Evolutionary conservation across 2,888 invertebrate genomes (phyloP).

Genomic region (Scaptomyza caliginosa): DNA sequence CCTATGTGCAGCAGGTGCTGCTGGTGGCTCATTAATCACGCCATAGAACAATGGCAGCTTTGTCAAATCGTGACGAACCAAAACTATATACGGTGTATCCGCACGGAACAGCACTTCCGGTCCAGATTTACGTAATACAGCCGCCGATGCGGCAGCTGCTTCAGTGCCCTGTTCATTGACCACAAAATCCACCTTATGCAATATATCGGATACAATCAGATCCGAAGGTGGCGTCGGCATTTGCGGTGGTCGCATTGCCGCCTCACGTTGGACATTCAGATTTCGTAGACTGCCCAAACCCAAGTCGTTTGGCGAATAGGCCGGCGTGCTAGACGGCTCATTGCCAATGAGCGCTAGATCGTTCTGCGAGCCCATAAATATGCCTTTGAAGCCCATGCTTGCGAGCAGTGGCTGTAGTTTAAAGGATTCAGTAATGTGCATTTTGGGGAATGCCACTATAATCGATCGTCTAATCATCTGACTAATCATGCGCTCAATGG

Average conservation of each 20-base stretch:
- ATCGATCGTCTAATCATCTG: slow-evolving; percentile 83
- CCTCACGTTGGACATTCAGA: slow-evolving; percentile 87
- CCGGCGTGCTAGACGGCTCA: background rate
- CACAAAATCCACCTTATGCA: slow-evolving; percentile 87
- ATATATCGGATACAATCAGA: slow-evolving; percentile 86
- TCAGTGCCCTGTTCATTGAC: slow-evolving; percentile 88
- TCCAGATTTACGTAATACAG: slow-evolving; percentile 86
- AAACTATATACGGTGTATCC: slow-evolving; percentile 88
- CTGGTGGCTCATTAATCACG: slow-evolving; percentile 86
- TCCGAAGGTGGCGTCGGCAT: slow-evolving; percentile 53
- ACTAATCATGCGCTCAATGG: slow-evolving; percentile 83
- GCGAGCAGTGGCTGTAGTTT: slow-evolving; percentile 83
- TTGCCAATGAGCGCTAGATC: slow-evolving; percentile 88
- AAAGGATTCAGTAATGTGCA: slow-evolving; percentile 85
- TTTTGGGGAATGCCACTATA: slow-evolving; percentile 88
- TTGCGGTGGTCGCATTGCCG: slow-evolving; percentile 83
- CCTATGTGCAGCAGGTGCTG: slow-evolving; percentile 5
- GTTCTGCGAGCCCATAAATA: slow-evolving; percentile 87
- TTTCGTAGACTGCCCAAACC: slow-evolving; percentile 82
- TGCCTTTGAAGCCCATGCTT: slow-evolving; percentile 86
- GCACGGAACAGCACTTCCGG: slow-evolving; percentile 85
- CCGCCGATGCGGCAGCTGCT: slow-evolving; percentile 87
- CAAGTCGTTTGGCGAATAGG: background rate
- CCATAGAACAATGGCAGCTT: slow-evolving; percentile 88
- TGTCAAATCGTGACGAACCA: slow-evolving; percentile 87